Base-by-base conservation (phyloP, 2,113 vertebrate species). In the Tautogolabrus adspersus region DNA sequence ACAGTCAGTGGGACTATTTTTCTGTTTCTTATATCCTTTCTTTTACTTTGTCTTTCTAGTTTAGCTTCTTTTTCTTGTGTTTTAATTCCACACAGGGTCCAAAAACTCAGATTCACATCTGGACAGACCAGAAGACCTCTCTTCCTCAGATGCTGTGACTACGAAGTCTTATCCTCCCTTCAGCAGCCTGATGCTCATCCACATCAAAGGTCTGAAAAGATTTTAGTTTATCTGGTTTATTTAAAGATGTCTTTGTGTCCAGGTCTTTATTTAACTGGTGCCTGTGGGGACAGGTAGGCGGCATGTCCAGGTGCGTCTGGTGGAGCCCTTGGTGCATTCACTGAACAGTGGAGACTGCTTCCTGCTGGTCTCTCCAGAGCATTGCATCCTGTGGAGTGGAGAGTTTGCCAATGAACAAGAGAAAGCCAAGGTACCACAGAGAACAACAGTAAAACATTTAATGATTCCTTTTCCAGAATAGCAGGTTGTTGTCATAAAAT, bases 341-440 rank as follows among this genome's bases (percentile, higher is more conserved):
- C 90, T 96, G 58, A 95, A 95, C 90, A 95, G 95, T 1, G 95
- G 94, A 6, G 95, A 95, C 91, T 95, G 95, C 80, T 96, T 94
- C 89, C 90, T 96, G 70, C 88, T 96, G 81, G 87, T 95, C 42
- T 90, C 93, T 0, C 75, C 88, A 0, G 80, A 92, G 19, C 64
- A 87, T 22, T 96, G 95, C 90, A 86, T 90, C 81, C 69, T 93
- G 30, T 96, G 94, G 95, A 94, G 67, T 0, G 95, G 94, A 46
- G 89, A 93, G 87, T 94, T 95, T 15, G 89, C 94, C 75, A 95
- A 91, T 1, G 83, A 88, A 1, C 71, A 88, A 1, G 95, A 96
- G 81, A 93, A 86, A 79, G 88, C 92, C 51, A 96, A 94, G 94
- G 95, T 95, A 84, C 15, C 15, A 6, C 3, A 0, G 3, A 66